Evolutionary conservation across 37 sponge, comb jelly and placozoan genomes (phyloP).

Genomic region (Aplysina aerophoba): DNA sequence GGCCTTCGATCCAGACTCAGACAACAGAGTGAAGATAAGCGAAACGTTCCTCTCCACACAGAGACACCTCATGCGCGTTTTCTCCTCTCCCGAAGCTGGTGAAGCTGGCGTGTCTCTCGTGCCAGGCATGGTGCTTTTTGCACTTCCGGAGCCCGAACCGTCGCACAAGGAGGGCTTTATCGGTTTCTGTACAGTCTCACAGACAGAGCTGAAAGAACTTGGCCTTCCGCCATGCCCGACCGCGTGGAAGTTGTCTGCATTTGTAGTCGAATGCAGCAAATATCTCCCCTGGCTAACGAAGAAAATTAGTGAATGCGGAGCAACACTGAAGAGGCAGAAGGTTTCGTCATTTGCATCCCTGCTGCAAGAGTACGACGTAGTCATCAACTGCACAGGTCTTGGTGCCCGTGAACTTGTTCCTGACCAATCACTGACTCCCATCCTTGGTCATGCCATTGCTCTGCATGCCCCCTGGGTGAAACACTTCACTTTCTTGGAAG

Average conservation of each 20-base stretch:
- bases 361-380: conserved; percentile 40
- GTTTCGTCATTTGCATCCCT: conserved; percentile 43
- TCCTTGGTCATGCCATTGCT: conserved; percentile 63
- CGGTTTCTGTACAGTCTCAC: conserved; percentile 14
- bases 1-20: too few species aligned
- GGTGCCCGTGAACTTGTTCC: conserved; percentile 54
- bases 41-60: background rate
- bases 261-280: conserved; percentile 30
- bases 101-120: conserved; percentile 20
- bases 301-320: conserved; percentile 40
- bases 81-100: background rate
- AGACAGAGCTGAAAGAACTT: background rate
- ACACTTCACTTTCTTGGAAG: conserved; percentile 30
- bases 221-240: background rate
- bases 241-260: background rate
- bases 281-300: conserved; percentile 66
- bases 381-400: conserved; percentile 86
- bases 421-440: conserved; percentile 53
- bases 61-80: background rate
- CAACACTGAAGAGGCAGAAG: conserved; percentile 37
- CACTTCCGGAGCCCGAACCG: background rate
- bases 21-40: background rate
- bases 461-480: conserved; percentile 82
- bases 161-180: background rate
- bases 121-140: background rate